Base-by-base conservation (phyloP, 2,113 vertebrate genomes). In the Oreocharis arfaki region DNA sequence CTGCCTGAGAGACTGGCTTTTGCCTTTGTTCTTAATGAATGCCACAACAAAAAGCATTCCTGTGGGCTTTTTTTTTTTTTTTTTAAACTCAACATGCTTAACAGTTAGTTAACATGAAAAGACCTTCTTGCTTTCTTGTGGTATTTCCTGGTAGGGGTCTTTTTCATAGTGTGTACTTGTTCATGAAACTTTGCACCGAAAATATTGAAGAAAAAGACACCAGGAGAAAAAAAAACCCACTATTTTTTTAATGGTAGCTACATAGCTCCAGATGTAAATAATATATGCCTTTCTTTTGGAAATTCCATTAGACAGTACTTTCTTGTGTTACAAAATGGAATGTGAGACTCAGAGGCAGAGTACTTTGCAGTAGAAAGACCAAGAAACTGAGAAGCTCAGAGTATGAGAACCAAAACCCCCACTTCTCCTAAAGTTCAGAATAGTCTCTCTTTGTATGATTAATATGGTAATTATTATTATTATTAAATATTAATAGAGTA, bases 1-100 rank as follows among this genome's bases (percentile, higher is more conserved):
- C 53, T 94, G 85, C 81, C 67, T 87, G 86, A 78, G 65, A 95
- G 92, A 49, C 89, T 84, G 90, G 26, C 84, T 90, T 71, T 63
- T 95, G 91, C 92, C 91, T 97, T 97, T 97, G 90, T 97, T 96
- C 91, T 95, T 95, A 89, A 86, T 86, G 89, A 95, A 95, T 83
- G 64, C 78, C 91, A 89, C 87, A 96, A 96, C 95, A 96, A 95
- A 96, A 95, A 93, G 52, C 91, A 95, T 96, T 97, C 93, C 93
- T 96, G 90, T 93, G 95, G 95, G 78, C 27, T 79, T 79, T 57
- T 26, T n/a, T 0, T 16, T 47, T 11, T 87, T 75, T 46, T 22
- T 11, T n/a, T n/a, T n/a, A n/a, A n/a, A n/a, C n/a, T n/a, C n/a
- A n/a, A n/a, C n/a, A n/a, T n/a, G n/a, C n/a, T 93, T 92, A 94